These are phyloP conservation scores for Campoletis sonorensis DNA, from an alignment of 1,140 invertebrate species.

Conservation along the genomic window DNA sequence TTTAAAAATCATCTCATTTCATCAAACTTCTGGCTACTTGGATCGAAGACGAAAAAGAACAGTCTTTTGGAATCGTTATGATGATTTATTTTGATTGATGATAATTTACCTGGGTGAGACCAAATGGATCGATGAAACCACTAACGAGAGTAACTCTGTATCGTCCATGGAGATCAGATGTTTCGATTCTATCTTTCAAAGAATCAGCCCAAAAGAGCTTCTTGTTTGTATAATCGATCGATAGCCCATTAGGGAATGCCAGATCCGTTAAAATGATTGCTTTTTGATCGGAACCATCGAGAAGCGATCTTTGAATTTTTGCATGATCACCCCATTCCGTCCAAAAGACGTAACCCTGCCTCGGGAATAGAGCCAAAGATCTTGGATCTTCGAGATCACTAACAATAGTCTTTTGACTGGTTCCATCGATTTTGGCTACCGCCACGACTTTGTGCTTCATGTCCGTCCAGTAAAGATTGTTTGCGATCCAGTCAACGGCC, in stretches of 20 bases:
- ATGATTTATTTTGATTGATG: too few relatives aligned
- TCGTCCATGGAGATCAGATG: slow-evolving; percentile 88
- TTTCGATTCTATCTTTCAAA: slow-evolving; percentile 92
- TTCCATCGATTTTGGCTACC: slow-evolving; percentile 89
- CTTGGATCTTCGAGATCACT: slow-evolving; percentile 85
- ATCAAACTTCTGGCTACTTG: too few relatives aligned
- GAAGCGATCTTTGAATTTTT: slow-evolving; percentile 88
- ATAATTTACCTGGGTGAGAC: slow-evolving; percentile 81
- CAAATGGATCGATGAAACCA: slow-evolving; percentile 85
- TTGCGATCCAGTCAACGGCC: slow-evolving; percentile 91
- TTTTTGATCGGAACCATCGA: slow-evolving; percentile 89
- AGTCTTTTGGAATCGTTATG: background rate
- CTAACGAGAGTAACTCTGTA: slow-evolving; percentile 85
- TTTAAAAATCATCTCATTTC: background rate
- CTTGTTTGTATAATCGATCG: slow-evolving; percentile 88
- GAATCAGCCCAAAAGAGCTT: slow-evolving; percentile 95
- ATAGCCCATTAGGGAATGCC: slow-evolving; percentile 93
- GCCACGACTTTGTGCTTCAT: slow-evolving; percentile 89
- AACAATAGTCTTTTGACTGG: slow-evolving; percentile 84
- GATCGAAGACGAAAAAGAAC: background rate
- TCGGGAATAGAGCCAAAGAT: slow-evolving; percentile 86
- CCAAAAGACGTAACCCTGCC: slow-evolving; percentile 92
- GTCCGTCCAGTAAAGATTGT: slow-evolving; percentile 95
- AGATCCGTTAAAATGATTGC: slow-evolving; percentile 87
- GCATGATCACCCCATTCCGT: slow-evolving; percentile 91